Evolutionary conservation across 1,140 invertebrate species (phyloP), one percentile per base, ranked within the genome.

Genomic region (Conus ventricosus): DNA sequence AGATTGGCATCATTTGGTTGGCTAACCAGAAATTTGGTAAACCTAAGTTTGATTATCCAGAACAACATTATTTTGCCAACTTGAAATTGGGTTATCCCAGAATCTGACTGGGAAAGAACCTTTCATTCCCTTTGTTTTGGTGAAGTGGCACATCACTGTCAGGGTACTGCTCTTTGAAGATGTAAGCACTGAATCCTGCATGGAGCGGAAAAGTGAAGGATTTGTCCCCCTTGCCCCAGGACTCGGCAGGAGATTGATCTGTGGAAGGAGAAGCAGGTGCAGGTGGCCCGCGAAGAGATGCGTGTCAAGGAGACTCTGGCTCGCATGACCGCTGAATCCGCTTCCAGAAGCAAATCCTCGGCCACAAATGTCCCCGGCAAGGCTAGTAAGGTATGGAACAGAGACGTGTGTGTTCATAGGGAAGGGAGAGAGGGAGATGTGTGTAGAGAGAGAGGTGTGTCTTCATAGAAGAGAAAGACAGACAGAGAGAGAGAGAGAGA

Each of bases 251-350:
- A 94, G 82, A 94, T 95, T 5, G 92, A 91, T 2, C 39, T 93
- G n/a, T 94, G 93, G 94, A 93, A 94, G 87, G 94, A 95, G 86
- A 94, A 93, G 88, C 92, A 94, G 89, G 89, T 90, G 13, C 94
- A 95, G 88, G 93, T 95, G n/a, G 90, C 90, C 3, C 91, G 91
- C 75, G 94, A 95, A 85, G 94, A 95, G 88, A 88, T 91, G 87
- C 88, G 93, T 78, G 90, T 93, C 0, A 92, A 93, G 75, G 94
- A 92, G 63, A 90, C 93, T 10, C 90, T 94, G 75, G 88, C 90
- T 23, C 89, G 91, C 85, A 87, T 93, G 20, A 91, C 90, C 0
- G 84, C 89, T 10, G 92, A 92, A 10, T 71, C 71, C 0, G 84
- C 63, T 80, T 88, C 63, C 88, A 51, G 76, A n/a, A 25, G 20